These are phyloP conservation scores for Patella vulgata DNA, from an alignment of 1,140 invertebrate species.

Conservation along the genomic window DNA sequence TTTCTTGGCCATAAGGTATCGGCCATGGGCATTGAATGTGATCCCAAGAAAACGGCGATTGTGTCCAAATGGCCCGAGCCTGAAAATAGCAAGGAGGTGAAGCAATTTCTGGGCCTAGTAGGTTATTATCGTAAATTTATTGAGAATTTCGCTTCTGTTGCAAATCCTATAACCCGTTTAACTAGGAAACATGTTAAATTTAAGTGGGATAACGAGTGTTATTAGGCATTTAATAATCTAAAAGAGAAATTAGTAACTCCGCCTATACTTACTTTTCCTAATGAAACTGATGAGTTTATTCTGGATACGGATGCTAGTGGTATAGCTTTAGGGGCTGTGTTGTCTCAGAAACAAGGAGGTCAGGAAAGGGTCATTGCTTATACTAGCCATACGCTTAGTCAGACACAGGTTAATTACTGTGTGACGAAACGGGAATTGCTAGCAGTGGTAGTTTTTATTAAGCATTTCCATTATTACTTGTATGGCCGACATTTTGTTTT, in stretches of 20 bases:
- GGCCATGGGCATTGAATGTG: no score
- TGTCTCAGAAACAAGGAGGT: slow-evolving; percentile 46
- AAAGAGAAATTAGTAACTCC: slow-evolving; percentile 27
- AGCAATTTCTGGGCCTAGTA: slow-evolving; percentile 29
- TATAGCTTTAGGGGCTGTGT: slow-evolving; percentile 44
- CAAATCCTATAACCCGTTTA: slow-evolving; percentile 24
- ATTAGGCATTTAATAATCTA: slow-evolving; percentile 31
- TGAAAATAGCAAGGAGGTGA: slow-evolving; percentile 28
- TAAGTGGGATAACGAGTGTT: slow-evolving; percentile 23
- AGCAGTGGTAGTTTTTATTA: slow-evolving; percentile 29
- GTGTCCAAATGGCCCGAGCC: no score
- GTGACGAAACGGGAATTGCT: slow-evolving; percentile 42
- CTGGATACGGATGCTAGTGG: slow-evolving; percentile 45
- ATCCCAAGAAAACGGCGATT: slow-evolving; percentile 1
- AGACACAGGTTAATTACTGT: slow-evolving; percentile 68
- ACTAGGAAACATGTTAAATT: slow-evolving; percentile 21
- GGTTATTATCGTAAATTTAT: slow-evolving; percentile 34
- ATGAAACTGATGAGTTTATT: slow-evolving; percentile 22
- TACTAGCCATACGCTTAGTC: slow-evolving; percentile 33
- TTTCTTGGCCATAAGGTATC: slow-evolving; percentile 33
- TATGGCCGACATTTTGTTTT: slow-evolving; percentile 35
- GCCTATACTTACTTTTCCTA: slow-evolving; percentile 28
- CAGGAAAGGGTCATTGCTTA: slow-evolving; percentile 44
- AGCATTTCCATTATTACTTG: slow-evolving; percentile 41
- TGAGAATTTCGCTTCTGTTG: slow-evolving; percentile 23